Evolutionary conservation across 2,113 vertebrate genomes (phyloP), one percentile per base, ranked within the genome.

Genomic region (Rhinolophus ferrumequinum): DNA sequence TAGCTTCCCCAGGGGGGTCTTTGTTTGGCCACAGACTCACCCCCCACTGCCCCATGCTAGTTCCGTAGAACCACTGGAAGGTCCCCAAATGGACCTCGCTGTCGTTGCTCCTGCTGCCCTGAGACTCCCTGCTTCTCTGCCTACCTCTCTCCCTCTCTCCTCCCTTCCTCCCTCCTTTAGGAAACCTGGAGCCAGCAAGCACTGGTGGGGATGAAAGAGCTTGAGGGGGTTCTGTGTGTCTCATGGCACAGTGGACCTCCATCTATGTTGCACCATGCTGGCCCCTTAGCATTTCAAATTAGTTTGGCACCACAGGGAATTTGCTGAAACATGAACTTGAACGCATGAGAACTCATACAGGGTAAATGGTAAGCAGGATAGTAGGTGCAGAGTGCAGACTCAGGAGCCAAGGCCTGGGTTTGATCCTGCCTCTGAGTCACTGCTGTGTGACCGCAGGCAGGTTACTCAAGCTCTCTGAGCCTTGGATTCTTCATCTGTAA

Each of bases 361-460:
- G 62, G 30, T 2, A 16, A 44, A 44, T 3, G 35, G 60, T 41
- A 69, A 80, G 33, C 21, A 21, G 52, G 0, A 0, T 0, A 11
- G 50, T 1, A 9, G 28, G 28, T 60, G 12, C 22, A 22, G 50
- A 10, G 56, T 5, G 38, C 67, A 24, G 38, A 33, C 30, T 11
- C n/a, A 10, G 30, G n/a, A 52, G 22, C 54, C 22, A 6, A 67
- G 88, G 67, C 22, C n/a, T 11, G 67, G 66, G 14, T 13, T 41
- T 9, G 22, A 44, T 0, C 30, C 28, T 6, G 4, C 18, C 67
- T 22, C 30, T 5, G 72, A 60, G 69, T 50, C 41, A 12, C 52
- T 15, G 30, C 72, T 13, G 21, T 15, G 67, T 35, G 85, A 62
- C 22, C 50, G 54, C 50, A 6, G 72, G n/a, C 16, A 77, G 73